These are phyloP conservation scores for Bufo gargarizans DNA, from an alignment of 2,113 vertebrate genomes.

Conservation along the genomic window DNA sequence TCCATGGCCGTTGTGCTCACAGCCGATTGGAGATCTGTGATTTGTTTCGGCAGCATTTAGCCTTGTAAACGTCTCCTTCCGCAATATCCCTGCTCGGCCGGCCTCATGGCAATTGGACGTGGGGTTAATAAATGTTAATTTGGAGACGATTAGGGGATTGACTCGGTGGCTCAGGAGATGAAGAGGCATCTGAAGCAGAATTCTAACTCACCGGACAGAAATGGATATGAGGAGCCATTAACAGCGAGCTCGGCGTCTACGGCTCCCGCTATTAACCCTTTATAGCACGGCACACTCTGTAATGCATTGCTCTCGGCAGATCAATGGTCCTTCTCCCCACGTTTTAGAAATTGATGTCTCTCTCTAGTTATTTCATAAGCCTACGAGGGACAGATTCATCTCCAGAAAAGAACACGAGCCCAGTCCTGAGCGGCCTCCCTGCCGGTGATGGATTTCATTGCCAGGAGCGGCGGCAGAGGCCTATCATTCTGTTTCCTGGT, in stretches of 20 bases:
- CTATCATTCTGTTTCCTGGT: constrained; percentile 38
- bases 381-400: not conserved
- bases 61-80: constrained; percentile 15
- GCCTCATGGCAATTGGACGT: constrained; percentile 12
- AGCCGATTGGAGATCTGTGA: constrained; percentile 4
- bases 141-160: constrained; percentile 6
- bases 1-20: not conserved
- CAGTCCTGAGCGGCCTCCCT: not conserved
- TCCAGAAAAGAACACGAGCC: not conserved
- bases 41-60: not conserved
- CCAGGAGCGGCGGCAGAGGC: constrained; percentile 11
- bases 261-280: constrained; percentile 26
- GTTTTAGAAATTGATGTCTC: constrained; percentile 21
- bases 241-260: not conserved
- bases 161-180: constrained; percentile 26
- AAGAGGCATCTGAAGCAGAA: not conserved
- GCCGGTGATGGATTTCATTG: constrained; percentile 20
- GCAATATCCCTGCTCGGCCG: constrained; percentile 1
- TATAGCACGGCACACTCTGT: not conserved
- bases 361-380: constrained; percentile 13
- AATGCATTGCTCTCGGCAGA: not conserved
- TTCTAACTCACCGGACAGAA: constrained; percentile 3
- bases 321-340: not conserved
- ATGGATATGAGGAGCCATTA: not conserved
- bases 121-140: constrained; percentile 41